Conservation (phyloP, 2,797 vertebrate species). For the Loris lydekkerianus region DNA sequence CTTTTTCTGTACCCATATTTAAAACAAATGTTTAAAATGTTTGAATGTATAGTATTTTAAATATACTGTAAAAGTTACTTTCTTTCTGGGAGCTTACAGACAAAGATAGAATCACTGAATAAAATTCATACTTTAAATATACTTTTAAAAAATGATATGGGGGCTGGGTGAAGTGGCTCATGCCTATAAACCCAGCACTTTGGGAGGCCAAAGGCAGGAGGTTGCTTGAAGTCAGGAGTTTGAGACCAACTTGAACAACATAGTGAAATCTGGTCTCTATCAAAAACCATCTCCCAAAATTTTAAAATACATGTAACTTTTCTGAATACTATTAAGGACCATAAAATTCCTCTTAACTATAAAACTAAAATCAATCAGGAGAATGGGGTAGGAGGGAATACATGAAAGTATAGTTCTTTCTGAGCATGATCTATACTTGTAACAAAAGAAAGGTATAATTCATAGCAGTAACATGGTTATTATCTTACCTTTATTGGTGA, state of each 20-base stretch:
- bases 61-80: constrained; percentile 32
- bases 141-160: not conserved
- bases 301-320: not conserved
- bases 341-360: constrained; percentile 42
- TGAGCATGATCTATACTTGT: not conserved
- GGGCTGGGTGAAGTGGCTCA: no score
- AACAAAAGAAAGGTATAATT: constrained; percentile 55
- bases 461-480: constrained; percentile 49
- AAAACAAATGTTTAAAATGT: constrained; percentile 55
- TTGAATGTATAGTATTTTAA: constrained; percentile 12
- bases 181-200: no score
- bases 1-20: constrained; percentile 45
- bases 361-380: not conserved
- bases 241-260: no score
- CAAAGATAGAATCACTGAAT: not conserved
- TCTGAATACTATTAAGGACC: constrained; percentile 47
- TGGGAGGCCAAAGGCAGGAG: no score
- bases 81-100: not conserved
- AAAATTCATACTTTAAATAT: constrained; percentile 56
- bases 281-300: no score
- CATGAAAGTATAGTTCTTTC: not conserved
- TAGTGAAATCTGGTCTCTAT: no score
- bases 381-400: not conserved
- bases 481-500: constrained; percentile 96
- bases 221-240: no score